Conservation (phyloP, 2,888 invertebrate species). For the Gisinianus flammeolus region DNA sequence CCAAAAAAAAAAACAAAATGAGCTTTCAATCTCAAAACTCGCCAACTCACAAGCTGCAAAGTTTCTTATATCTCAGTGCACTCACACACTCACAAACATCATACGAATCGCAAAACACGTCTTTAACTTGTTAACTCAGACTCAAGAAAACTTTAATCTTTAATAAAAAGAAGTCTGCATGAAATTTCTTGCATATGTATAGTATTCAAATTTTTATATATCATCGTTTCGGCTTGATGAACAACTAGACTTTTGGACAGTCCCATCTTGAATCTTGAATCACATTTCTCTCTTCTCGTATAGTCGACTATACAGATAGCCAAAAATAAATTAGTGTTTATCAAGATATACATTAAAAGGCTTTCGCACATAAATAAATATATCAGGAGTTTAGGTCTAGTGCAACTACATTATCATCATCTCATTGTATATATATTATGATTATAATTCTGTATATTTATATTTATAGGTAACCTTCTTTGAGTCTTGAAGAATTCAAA, state of each 20-base stretch:
- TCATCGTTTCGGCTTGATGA: background rate
- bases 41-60: no score
- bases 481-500: no score
- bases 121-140: background rate
- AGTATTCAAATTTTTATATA: background rate
- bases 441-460: no score
- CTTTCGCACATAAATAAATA: background rate
- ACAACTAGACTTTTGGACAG: background rate
- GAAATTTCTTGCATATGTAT: no score
- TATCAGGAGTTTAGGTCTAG: background rate
- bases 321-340: background rate
- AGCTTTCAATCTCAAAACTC: no score
- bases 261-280: background rate
- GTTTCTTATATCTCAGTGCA: background rate
- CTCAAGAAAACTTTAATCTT: background rate
- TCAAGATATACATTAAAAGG: background rate
- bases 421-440: no score
- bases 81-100: background rate
- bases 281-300: background rate
- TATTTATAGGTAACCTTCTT: no score
- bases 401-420: no score
- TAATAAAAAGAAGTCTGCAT: no score
- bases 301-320: background rate
- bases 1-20: no score
- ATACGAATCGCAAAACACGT: background rate